Conservation (phyloP, 2,888 invertebrate species). For the Tridacna gigas region DNA sequence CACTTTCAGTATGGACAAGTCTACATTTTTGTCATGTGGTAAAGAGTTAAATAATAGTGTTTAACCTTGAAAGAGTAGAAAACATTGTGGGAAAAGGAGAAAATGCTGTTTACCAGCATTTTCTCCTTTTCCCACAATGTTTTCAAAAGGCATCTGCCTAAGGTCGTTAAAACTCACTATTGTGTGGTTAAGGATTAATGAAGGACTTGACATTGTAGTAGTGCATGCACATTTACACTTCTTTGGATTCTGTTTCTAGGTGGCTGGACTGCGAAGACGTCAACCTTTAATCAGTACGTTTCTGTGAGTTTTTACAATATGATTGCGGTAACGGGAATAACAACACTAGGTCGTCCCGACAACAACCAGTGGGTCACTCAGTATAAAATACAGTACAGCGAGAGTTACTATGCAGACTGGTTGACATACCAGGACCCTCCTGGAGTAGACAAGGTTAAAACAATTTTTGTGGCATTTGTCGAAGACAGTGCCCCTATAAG, state of each 20-base stretch:
- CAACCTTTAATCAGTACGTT: conserved; percentile 66
- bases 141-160: background rate
- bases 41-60: too few species aligned
- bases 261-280: conserved; percentile 67
- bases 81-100: conserved; percentile 1
- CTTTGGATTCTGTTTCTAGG: conserved; percentile 35
- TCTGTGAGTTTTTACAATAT: conserved; percentile 71
- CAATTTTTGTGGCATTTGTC: too few species aligned
- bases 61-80: background rate
- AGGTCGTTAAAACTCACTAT: background rate
- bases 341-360: conserved; percentile 69
- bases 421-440: conserved; percentile 73
- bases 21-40: too few species aligned
- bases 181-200: background rate
- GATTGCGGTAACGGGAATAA: conserved; percentile 69
- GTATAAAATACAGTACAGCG: conserved; percentile 74
- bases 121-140: background rate
- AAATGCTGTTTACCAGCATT: background rate
- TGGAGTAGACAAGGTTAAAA: conserved; percentile 69
- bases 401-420: conserved; percentile 69
- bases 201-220: background rate
- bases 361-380: conserved; percentile 72
- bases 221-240: too few species aligned
- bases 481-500: too few species aligned
- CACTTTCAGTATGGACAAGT: too few species aligned